These are phyloP conservation scores for Apostichopus parvimensis DNA, from an alignment of 35 echinoderm and acorn worm genomes.

Conservation along the genomic window DNA sequence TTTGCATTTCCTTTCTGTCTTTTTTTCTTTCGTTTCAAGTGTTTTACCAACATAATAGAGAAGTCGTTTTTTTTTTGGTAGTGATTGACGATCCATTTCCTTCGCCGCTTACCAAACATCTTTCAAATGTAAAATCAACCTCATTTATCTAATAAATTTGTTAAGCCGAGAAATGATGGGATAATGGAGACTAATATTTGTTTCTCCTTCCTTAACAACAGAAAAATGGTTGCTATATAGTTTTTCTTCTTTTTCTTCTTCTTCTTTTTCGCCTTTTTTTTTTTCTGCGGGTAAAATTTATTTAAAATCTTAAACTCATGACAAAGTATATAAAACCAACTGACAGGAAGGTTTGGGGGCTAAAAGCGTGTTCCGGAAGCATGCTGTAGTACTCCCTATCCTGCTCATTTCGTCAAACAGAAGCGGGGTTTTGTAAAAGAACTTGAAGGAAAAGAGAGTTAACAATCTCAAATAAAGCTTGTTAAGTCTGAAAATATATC, in stretches of 20 bases:
- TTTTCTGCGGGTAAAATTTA: conserved; percentile 27
- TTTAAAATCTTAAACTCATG: conserved; percentile 23
- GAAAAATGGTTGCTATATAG: conserved; percentile 50
- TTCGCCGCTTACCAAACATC: conserved; percentile 14
- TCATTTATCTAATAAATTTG: conserved; percentile 25
- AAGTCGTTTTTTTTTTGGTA: conserved; percentile 27
- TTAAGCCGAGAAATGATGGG: conserved; percentile 51
- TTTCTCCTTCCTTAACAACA: conserved; percentile 47
- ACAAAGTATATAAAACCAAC: conserved; percentile 11
- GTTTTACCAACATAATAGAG: conserved; percentile 35
- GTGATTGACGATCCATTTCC: conserved; percentile 42
- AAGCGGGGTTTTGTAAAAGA: neutral
- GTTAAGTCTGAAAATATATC: neutral
- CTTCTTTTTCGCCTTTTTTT: neutral
- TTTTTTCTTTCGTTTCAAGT: conserved; percentile 6
- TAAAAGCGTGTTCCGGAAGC: conserved; percentile 51
- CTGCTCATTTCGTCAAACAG: conserved; percentile 1
- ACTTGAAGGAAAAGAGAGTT: neutral
- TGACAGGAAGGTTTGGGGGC: conserved; percentile 45
- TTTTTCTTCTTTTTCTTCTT: neutral
- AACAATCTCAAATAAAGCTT: conserved; percentile 10
- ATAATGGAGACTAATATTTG: conserved; percentile 55
- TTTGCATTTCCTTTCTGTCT: conserved; percentile 38
- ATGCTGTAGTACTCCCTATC: neutral
- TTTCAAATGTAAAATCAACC: conserved; percentile 39